These are phyloP conservation scores for Helicoverpa armigera DNA, from an alignment of 1,140 invertebrate genomes.

Conservation along the genomic window DNA sequence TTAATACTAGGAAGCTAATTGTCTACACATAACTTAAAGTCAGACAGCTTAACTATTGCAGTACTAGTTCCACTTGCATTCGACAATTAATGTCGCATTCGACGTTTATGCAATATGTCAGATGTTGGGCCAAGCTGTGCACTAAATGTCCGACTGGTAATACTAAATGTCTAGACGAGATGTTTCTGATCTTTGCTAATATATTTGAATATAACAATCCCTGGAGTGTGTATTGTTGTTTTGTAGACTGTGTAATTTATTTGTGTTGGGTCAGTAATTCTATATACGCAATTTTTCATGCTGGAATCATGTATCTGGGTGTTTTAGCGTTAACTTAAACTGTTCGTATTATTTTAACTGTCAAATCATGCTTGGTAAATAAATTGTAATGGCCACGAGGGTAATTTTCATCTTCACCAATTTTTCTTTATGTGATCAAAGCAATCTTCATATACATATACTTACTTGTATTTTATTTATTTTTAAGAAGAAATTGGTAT, in stretches of 20 bases:
- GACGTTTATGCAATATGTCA: neutral
- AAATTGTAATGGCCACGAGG: too few species aligned
- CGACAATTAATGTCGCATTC: neutral
- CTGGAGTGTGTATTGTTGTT: neutral
- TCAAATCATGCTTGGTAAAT: too few species aligned
- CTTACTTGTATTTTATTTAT: neutral
- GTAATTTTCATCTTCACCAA: neutral
- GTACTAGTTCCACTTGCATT: neutral
- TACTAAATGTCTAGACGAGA: neutral
- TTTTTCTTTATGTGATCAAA: neutral
- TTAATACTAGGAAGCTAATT: neutral
- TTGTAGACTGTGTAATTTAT: neutral
- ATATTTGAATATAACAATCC: neutral
- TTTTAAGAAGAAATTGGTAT: too few species aligned
- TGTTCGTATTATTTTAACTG: too few species aligned
- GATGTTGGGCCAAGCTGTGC: neutral
- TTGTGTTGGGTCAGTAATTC: too few species aligned
- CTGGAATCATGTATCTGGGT: too few species aligned
- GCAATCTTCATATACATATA: neutral
- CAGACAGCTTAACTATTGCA: too few species aligned
- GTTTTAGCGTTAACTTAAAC: too few species aligned
- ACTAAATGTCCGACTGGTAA: neutral
- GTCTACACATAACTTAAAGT: neutral
- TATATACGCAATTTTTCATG: too few species aligned
- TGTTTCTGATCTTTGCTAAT: neutral